Evolutionary conservation across 2,888 invertebrate genomes (phyloP).

Genomic region (Drosophila birchii): DNA sequence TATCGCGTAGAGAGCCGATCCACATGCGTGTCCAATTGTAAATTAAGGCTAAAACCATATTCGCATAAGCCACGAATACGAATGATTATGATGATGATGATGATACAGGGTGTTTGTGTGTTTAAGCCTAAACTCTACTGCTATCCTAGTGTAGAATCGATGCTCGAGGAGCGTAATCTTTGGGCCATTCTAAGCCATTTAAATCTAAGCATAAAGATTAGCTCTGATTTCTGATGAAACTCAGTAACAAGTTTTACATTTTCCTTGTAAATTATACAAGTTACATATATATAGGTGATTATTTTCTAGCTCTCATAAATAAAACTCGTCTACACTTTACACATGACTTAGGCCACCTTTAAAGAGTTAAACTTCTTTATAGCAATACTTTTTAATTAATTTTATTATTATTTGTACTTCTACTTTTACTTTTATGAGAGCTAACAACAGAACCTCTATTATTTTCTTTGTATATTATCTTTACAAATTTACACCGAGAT

Average conservation of each 20-base stretch:
- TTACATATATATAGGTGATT: background rate
- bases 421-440: background rate
- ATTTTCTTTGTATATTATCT: background rate
- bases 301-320: background rate
- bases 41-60: conserved; percentile 74
- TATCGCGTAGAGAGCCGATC: conserved; percentile 63
- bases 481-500: background rate
- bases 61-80: conserved; percentile 46
- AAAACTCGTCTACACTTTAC: background rate
- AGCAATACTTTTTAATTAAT: background rate
- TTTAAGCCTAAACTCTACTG: conserved; percentile 70
- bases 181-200: conserved; percentile 5
- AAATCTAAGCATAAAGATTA: background rate
- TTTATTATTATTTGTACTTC: background rate
- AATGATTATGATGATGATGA: conserved; percentile 21
- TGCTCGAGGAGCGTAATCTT: conserved; percentile 2
- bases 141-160: conserved; percentile 33
- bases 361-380: conserved; percentile 3
- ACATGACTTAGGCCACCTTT: conserved; percentile 3
- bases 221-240: background rate
- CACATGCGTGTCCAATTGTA: conserved; percentile 82
- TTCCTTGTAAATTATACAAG: conserved; percentile 4
- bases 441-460: background rate
- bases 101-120: conserved; percentile 78
- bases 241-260: background rate